Evolutionary conservation across 2,888 invertebrate genomes (phyloP).

Genomic region (Drosophila percnosoma): DNA sequence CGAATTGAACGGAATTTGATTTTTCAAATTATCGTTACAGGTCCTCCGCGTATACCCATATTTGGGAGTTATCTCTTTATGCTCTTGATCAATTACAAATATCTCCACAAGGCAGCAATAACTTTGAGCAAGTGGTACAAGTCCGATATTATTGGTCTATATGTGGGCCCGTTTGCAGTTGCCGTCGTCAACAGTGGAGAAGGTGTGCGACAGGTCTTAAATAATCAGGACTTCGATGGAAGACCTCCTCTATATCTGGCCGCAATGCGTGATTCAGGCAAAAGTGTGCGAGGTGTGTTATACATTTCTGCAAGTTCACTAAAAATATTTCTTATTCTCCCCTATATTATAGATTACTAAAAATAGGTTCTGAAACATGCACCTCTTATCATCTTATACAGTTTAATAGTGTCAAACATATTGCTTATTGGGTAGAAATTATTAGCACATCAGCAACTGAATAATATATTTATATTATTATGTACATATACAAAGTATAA

Average conservation of each 20-base stretch:
- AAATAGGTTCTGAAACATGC: neutral
- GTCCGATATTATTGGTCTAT: slow-evolving; percentile 87
- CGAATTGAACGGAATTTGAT: slow-evolving; percentile 1
- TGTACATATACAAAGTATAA: neutral
- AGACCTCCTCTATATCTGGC: slow-evolving; percentile 86
- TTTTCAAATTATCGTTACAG: slow-evolving; percentile 81
- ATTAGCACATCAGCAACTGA: neutral
- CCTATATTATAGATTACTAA: neutral
- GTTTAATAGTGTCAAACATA: neutral
- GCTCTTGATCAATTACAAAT: slow-evolving; percentile 86
- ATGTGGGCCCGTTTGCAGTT: slow-evolving; percentile 86
- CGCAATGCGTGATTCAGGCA: slow-evolving; percentile 85
- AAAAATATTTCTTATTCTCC: neutral
- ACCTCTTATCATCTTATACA: neutral
- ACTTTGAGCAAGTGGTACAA: slow-evolving; percentile 87
- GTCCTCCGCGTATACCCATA: slow-evolving; percentile 87
- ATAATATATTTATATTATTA: neutral
- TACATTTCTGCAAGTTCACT: neutral
- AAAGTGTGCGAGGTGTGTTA: slow-evolving; percentile 73
- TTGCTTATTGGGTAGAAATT: neutral
- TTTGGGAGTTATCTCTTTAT: slow-evolving; percentile 88
- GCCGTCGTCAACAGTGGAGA: slow-evolving; percentile 86
- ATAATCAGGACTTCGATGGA: slow-evolving; percentile 88
- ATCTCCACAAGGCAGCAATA: slow-evolving; percentile 86
- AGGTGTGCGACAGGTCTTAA: slow-evolving; percentile 87